Evolutionary conservation across 2,113 vertebrate genomes (phyloP), one percentile per base, ranked within the genome.

Genomic region (Megaceryle torquata): DNA sequence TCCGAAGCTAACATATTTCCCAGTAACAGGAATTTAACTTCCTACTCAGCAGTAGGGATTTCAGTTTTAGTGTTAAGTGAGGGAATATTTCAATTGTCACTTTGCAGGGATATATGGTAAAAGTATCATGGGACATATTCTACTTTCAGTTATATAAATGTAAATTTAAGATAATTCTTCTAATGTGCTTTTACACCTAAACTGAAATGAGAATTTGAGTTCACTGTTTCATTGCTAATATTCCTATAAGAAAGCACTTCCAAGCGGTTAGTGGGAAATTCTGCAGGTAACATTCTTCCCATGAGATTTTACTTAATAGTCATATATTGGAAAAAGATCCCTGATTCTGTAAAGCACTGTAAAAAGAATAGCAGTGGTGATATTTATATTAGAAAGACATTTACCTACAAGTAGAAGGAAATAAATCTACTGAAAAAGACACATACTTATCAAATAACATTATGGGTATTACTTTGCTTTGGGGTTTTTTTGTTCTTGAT

Each of bases 81-180:
- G 48, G 82, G 68, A 57, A 82, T 79, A 68, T 71, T 94, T 94
- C 81, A 93, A 33, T 37, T 75, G 54, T 67, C 46, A 60, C 56
- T 93, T 90, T 81, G 21, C 70, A 88, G n/a, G n/a, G 41, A 70
- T 74, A 71, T 48, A 84, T 72, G 53, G 39, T 79, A 79, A 77
- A 91, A 88, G 57, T 80, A 75, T 89, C 87, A 89, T 5, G 71
- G 93, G 84, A 92, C 44, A 69, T 89, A 92, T 79, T 94, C 94
- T 90, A 91, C 43, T 89, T 96, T 88, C 86, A 89, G 81, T 95
- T 92, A 93, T 86, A 91, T 84, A 96, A 86, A 91, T 95, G 89
- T 87, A 94, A 92, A 96, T 89, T 91, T 85, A 91, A 61, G 67
- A 69, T 91, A 79, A 56, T 72, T 94, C 93, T 92, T 71, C 78